Evolutionary conservation across 2,113 vertebrate genomes (phyloP), one percentile per base, ranked within the genome.

Genomic region (Cyprinodon brontotheroides): DNA sequence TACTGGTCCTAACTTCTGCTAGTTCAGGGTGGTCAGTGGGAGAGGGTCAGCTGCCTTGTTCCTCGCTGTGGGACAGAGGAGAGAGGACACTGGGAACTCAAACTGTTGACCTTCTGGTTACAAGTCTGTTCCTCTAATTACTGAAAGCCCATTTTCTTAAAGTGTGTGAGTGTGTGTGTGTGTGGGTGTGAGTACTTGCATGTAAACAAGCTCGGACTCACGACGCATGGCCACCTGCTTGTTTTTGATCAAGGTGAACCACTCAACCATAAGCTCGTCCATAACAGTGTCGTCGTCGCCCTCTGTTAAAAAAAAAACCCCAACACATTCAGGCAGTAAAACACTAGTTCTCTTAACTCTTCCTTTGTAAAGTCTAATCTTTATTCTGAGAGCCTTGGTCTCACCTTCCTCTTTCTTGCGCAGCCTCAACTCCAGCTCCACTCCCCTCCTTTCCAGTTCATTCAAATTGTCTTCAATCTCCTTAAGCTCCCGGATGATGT

Each of bases 211-310:
- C 81, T 99, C 98, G 0, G 97, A 99, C 76, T 99, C 98, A 62
- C 95, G 93, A 65, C 97, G 93, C 83, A 99, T 93, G 87, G 97
- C 94, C 76, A 96, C 89, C 91, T 99, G 97, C 71, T 99, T 99
- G 88, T 97, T 94, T 17, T 97, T 95, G 92, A 99, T 98, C 68
- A 99, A 93, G 86, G 78, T 96, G 93, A 99, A 99, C 98, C 98
- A 99, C 7, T 97, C 96, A 63, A 96, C 96, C 97, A 99, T 95
- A 59, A 94, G 73, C 29, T 90, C 91, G 36, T 95, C 90, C 87
- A 86, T 96, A 79, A 96, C 84, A 11, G 87, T 77, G 7, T 99
- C 97, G 72, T 98, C 98, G 0, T 94, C 85, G 2, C 93, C 95
- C 2, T 96, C 98, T 99, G 87, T 29, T 29, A 29, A 29, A 29